These are phyloP conservation scores for Anorthoa munda DNA, from an alignment of 2,888 invertebrate species.

Conservation along the genomic window DNA sequence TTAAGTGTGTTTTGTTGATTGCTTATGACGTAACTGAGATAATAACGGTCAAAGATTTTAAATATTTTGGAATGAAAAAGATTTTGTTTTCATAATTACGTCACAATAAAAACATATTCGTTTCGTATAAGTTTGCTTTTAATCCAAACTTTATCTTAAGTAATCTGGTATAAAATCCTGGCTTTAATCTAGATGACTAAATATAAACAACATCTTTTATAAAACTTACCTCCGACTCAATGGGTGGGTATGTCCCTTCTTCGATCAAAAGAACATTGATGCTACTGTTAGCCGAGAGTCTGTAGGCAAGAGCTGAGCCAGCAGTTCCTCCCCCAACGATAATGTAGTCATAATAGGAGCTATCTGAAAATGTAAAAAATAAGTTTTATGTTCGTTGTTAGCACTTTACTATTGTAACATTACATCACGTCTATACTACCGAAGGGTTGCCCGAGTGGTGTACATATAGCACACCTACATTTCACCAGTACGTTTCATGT, in stretches of 20 bases:
- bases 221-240: slow-evolving; percentile 49
- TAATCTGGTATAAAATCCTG: neutral
- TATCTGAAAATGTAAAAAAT: slow-evolving; percentile 37
- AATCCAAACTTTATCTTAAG: too few relatives aligned
- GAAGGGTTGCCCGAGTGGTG: too few relatives aligned
- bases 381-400: neutral
- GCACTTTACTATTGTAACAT: neutral
- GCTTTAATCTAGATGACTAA: neutral
- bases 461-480: too few relatives aligned
- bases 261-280: slow-evolving; percentile 52
- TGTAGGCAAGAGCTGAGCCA: slow-evolving; percentile 54
- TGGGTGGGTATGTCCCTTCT: slow-evolving; percentile 42
- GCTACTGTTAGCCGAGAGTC: slow-evolving; percentile 48
- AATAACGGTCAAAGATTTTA: too few relatives aligned
- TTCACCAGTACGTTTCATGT: too few relatives aligned
- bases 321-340: slow-evolving; percentile 61
- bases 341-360: slow-evolving; percentile 52
- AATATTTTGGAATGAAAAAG: too few relatives aligned
- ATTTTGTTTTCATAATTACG: neutral
- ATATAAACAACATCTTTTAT: too few relatives aligned
- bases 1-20: neutral
- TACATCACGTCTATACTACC: too few relatives aligned
- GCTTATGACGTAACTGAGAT: too few relatives aligned
- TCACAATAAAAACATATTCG: neutral
- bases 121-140: too few relatives aligned